Evolutionary conservation across 2,113 vertebrate species (phyloP), one percentile per base, ranked within the genome.

Genomic region (Perca schrenkii): DNA sequence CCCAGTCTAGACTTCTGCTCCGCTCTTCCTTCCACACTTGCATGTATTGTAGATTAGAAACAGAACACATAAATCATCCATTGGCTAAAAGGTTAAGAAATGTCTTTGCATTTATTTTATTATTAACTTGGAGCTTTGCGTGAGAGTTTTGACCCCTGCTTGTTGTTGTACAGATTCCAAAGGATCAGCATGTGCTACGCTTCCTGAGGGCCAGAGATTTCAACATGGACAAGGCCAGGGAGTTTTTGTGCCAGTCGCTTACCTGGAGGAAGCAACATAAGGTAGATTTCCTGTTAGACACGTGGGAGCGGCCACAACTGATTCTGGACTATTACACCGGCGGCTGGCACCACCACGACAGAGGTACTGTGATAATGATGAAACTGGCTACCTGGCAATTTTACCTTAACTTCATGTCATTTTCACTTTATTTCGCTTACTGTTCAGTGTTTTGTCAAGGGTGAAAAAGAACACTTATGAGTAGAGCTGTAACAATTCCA

Each of bases 191-290:
- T 50, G 97, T 99, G 22, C 94, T 99, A 64, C 96, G 98, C 22
- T 99, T 99, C 88, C 89, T 99, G n/a, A 96, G 97, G 1, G 96
- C 98, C 7, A 93, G 97, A 25, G 98, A 99, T 84, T 99, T 99
- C 91, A 98, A 97, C 74, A 93, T 99, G 0, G 98, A 99, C 89
- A 99, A 98, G 85, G 96, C 98, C 67, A 94, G 96, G 53, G 98
- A 99, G 93, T 92, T 97, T 66, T 79, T 99, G 88, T 98, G 98
- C 74, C 98, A 99, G 92, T 99, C 97, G 0, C 91, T 99, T 52
- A 98, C 97, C 0, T 99, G 98, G 98, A 96, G 98, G 46, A 99
- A 98, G 86, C 97, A 98, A 80, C 97, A 99, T 88, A 97, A 99
- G 89, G 96, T 99, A 16, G 98, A 99, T 80, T 98, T 97, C 83